Base-by-base conservation (phyloP, 2,888 invertebrate species). In the Geotrupes spiniger region DNA sequence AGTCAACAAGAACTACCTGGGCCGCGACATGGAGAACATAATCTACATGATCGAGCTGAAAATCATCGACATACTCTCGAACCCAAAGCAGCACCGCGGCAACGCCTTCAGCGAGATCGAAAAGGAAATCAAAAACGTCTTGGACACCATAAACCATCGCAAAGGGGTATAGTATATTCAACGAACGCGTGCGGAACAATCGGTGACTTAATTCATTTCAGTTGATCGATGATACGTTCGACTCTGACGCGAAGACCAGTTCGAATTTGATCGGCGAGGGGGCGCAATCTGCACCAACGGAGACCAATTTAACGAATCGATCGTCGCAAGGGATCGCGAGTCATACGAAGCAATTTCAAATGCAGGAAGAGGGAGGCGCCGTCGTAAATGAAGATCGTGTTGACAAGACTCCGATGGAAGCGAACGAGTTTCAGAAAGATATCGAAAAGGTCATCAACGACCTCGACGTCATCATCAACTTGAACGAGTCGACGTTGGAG, bases 81-180 rank as follows among this genome's bases (percentile, higher is more conserved):
- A 50, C 26, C 53, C 51, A 21, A 45, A 29, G 4, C 48, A 45
- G 9, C 37, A 51, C 12, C 36, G 42, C 12, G 42, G 28, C 25
- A 44, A 48, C 6, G 53, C 53, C 0, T 51, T 50, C 27, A 37
- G 26, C 4, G 46, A 48, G 1, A 42, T 51, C 2, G 53, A 53
- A 28, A 14, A 41, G 2, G 49, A 50, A 11, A 53, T 49, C 38
- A 49, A 44, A 25, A 17, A 11, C 10, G 38, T 52, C 14, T 12
- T 52, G 3, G 17, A 27, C 1, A 46, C 21, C 2, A 48, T 48
- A 12, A 39, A 37, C 12, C 39, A 37, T 15, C 25, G 38, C 10
- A 45, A 31, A 39, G 29, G 17, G 51, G 48, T 38, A 11, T n/a
- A n/a, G n/a, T n/a, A n/a, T n/a, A n/a, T n/a, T n/a, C n/a, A n/a